Evolutionary conservation across 2,113 vertebrate species (phyloP), one percentile per base, ranked within the genome.

Genomic region (Condylura cristata): DNA sequence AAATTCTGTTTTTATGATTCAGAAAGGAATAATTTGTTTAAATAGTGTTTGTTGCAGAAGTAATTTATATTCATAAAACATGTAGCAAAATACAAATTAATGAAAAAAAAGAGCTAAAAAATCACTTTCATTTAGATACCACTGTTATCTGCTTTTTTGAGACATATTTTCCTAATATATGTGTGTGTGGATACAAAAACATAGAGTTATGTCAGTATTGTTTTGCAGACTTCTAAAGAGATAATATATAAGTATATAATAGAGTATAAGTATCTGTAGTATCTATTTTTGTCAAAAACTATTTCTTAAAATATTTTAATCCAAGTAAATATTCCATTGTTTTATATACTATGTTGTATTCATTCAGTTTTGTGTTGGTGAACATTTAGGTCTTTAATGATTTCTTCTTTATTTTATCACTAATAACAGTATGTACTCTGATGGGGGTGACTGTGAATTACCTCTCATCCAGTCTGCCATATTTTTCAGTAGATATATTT

Each of bases 271-370:
- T 6, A 4, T 6, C 6, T 34, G 17, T 75, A 65, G 39, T 3
- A 90, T 72, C 51, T 72, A 26, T 83, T 91, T 18, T 79, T 83
- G 56, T 72, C 56, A 60, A 13, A 65, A 93, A 70, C 61, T 70
- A 76, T 74, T 80, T 96, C 53, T 84, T 48, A 26, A 2, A 74
- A 41, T 92, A 68, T 51, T 56, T 90, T 51, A 85, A 46, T 80
- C 32, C 7, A 5, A 80, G 63, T 14, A 34, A 80, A 63, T 46
- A 37, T 90, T 85, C 44, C 2, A 11, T 74, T 81, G 32, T 68
- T 24, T 44, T 84, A 53, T 88, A 26, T 94, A 76, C 28, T 74
- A 0, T 74, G 8, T n/a, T 63, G 56, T 63, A 26, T 83, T 74
- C 76, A 63, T 5, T 89, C 28, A 74, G 6, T 41, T 90, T 79